These are phyloP conservation scores for Spodoptera frugiperda DNA, from an alignment of 1,140 invertebrate species.

Conservation along the genomic window DNA sequence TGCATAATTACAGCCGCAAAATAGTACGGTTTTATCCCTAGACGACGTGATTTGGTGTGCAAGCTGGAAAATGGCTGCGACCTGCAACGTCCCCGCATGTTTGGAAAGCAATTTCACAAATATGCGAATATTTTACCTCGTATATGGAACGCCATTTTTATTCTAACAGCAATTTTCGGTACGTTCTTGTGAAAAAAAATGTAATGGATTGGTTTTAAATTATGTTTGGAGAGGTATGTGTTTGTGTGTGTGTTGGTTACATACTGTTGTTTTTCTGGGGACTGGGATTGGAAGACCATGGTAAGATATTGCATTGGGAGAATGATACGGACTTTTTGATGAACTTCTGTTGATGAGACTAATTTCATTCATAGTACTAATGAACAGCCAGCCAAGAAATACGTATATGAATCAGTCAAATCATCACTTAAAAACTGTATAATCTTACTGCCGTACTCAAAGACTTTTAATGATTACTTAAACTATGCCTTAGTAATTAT, in stretches of 20 bases:
- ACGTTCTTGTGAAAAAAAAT: conserved; percentile 4
- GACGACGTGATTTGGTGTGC: conserved; percentile 27
- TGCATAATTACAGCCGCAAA: conserved; percentile 34
- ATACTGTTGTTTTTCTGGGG: background rate
- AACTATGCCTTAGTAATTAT: too few relatives aligned
- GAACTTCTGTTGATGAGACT: too few relatives aligned
- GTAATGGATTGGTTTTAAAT: background rate
- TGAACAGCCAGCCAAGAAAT: too few relatives aligned
- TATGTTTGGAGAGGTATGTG: background rate
- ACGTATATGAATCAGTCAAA: too few relatives aligned
- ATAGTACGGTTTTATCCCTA: conserved; percentile 26
- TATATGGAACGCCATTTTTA: conserved; percentile 26
- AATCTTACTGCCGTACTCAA: too few relatives aligned
- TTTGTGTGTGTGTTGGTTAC: too few relatives aligned
- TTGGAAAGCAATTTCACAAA: conserved; percentile 44
- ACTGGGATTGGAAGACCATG: background rate
- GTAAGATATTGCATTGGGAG: too few relatives aligned
- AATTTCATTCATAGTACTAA: too few relatives aligned
- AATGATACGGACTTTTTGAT: too few relatives aligned
- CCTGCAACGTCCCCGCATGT: conserved; percentile 17
- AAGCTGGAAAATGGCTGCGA: conserved; percentile 16
- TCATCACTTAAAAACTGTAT: too few relatives aligned
- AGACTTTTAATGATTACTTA: too few relatives aligned
- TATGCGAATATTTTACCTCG: conserved; percentile 33
- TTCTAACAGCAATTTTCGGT: conserved; percentile 25